These are phyloP conservation scores for Spatula versicolor DNA, from an alignment of 2,797 vertebrate genomes.

Conservation along the genomic window DNA sequence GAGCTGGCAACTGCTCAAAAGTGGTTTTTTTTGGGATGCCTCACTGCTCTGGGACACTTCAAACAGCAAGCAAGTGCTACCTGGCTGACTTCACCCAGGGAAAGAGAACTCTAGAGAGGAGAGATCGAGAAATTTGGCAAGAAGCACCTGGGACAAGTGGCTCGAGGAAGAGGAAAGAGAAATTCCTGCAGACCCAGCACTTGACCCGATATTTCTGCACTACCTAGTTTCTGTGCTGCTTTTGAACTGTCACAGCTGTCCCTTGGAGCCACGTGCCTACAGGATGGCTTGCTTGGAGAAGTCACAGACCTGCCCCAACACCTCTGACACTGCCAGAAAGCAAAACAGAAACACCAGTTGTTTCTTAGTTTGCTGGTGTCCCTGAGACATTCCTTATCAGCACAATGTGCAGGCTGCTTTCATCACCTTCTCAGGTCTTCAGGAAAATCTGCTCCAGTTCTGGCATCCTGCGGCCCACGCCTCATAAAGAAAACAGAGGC, in stretches of 20 bases:
- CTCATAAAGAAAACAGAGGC: not conserved
- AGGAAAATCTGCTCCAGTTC: not conserved
- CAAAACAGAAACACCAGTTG: not conserved
- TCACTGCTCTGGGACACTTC: not conserved
- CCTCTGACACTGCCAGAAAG: not conserved
- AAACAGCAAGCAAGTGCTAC: not conserved
- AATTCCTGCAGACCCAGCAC: not conserved
- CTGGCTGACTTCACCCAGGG: not conserved
- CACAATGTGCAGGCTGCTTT: rapidly evolving
- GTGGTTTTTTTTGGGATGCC: not conserved
- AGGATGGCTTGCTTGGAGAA: not conserved
- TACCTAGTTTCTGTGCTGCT: not conserved
- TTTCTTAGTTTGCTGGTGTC: not conserved
- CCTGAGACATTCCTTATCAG: not conserved
- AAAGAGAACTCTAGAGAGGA: not conserved
- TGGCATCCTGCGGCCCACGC: not conserved
- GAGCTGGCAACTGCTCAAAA: not conserved
- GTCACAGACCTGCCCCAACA: not conserved
- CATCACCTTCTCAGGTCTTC: not conserved
- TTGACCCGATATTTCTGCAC: not conserved
- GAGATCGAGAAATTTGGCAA: not conserved
- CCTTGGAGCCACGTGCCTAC: not conserved
- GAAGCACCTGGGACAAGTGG: not conserved
- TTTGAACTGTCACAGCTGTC: not conserved
- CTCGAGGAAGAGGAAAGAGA: not conserved